Evolutionary conservation across 2,797 vertebrate genomes (phyloP).

Genomic region (Poecilia picta): DNA sequence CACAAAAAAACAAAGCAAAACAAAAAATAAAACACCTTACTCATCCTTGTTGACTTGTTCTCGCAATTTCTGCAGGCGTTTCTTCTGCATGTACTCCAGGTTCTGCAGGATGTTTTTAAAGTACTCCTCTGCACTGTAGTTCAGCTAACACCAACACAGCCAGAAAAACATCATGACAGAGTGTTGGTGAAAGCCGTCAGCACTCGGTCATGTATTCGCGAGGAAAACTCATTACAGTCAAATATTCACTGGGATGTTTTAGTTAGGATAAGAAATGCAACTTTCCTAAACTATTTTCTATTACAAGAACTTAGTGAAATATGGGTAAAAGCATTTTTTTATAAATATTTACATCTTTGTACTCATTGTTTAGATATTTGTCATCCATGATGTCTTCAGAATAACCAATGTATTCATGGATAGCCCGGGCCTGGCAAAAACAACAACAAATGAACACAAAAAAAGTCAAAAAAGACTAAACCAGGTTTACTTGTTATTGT

Average conservation of each 20-base stretch:
- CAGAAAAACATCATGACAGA: constrained; percentile 39
- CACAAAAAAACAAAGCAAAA: not conserved
- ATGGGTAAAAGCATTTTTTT: constrained; percentile 18
- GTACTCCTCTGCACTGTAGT: constrained; percentile 89
- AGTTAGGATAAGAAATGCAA: not conserved
- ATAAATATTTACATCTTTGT: constrained; percentile 85
- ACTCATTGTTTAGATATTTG: constrained; percentile 88
- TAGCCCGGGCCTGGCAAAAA: constrained; percentile 85
- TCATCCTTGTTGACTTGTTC: constrained; percentile 96
- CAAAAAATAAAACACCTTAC: constrained; percentile 78
- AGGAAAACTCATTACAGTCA: constrained; percentile 20
- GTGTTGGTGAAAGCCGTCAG: constrained; percentile 58
- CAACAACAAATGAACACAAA: constrained; percentile 7
- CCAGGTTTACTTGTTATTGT: not conserved
- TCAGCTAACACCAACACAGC: constrained; percentile 81
- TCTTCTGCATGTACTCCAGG: constrained; percentile 87
- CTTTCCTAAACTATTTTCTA: constrained; percentile 11
- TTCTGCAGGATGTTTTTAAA: constrained; percentile 95
- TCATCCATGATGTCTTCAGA: constrained; percentile 89
- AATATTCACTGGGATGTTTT: constrained; percentile 27
- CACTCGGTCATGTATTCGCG: constrained; percentile 56
- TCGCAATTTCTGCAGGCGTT: constrained; percentile 90
- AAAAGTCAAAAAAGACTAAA: constrained; percentile 14
- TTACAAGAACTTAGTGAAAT: constrained; percentile 24
- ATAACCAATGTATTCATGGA: constrained; percentile 92